Evolutionary conservation across 37 sponge, comb jelly and placozoan species (phyloP).

Genomic region (Corticium candelabrum): DNA sequence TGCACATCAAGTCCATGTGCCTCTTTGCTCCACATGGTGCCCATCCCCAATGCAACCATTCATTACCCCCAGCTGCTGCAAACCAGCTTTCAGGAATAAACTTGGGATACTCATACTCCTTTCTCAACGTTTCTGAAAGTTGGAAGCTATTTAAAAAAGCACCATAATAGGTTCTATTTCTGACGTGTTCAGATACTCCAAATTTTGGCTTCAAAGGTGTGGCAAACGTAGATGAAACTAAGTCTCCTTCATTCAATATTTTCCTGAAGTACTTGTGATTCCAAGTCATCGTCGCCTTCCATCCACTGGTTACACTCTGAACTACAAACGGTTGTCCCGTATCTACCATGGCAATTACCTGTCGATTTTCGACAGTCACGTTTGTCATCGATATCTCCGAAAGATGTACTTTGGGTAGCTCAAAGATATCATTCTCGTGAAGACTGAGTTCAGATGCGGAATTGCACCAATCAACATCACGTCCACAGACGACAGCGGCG

Average conservation of each 20-base stretch:
- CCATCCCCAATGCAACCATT: constrained; percentile 49
- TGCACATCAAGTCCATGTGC: constrained; percentile 44
- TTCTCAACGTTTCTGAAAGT: constrained; percentile 10
- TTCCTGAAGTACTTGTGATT: constrained; percentile 26
- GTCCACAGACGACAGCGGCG: too few species aligned
- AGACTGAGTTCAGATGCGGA: too few species aligned
- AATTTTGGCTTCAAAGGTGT: constrained; percentile 17
- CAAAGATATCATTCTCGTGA: too few species aligned
- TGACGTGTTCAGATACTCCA: not conserved
- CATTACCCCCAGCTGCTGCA: constrained; percentile 31
- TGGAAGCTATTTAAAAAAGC: constrained; percentile 22
- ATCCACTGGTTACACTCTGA: constrained; percentile 13
- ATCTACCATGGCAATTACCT: too few species aligned
- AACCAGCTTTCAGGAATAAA: constrained; percentile 30
- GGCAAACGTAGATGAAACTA: constrained; percentile 42
- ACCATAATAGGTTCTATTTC: constrained; percentile 22
- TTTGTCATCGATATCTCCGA: too few species aligned
- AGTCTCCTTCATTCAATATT: constrained; percentile 6
- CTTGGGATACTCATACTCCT: constrained; percentile 27
- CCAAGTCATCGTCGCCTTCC: constrained; percentile 25
- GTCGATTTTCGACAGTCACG: too few species aligned
- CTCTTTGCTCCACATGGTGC: constrained; percentile 42
- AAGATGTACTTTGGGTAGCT: too few species aligned
- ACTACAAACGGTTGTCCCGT: constrained; percentile 27
- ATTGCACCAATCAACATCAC: too few species aligned